Evolutionary conservation across 1,140 invertebrate species (phyloP).

Genomic region (Drosophila pandora): DNA sequence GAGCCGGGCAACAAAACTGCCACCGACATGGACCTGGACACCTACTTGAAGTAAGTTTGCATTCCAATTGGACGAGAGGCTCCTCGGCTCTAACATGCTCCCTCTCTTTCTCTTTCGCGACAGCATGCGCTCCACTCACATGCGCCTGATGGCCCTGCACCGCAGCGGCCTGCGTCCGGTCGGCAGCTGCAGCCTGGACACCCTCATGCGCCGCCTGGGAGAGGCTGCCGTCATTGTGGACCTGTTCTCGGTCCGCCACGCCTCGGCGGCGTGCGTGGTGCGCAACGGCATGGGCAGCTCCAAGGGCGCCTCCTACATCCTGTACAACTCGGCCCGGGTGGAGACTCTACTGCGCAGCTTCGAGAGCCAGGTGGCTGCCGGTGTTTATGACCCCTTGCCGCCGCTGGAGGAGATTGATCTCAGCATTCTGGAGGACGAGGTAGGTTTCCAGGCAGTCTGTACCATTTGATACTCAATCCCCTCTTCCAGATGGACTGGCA

Average conservation of each 20-base stretch:
- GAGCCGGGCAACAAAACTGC: slow-evolving; percentile 45
- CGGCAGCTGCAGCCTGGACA: slow-evolving; percentile 83
- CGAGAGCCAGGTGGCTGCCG: slow-evolving; percentile 84
- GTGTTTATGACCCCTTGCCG: slow-evolving; percentile 85
- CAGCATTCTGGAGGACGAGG: slow-evolving; percentile 86
- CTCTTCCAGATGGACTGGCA: slow-evolving; percentile 86
- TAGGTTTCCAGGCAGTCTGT: slow-evolving; percentile 50
- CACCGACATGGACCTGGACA: slow-evolving; percentile 14
- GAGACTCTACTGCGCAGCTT: slow-evolving; percentile 87
- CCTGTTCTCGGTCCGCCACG: slow-evolving; percentile 86
- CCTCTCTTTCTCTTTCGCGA: neutral
- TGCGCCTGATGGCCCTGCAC: slow-evolving; percentile 86
- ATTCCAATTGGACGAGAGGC: neutral
- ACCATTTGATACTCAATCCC: neutral
- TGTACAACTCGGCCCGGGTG: slow-evolving; percentile 90
- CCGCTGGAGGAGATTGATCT: slow-evolving; percentile 86
- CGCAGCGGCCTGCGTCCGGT: slow-evolving; percentile 85
- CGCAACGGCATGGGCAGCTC: slow-evolving; percentile 79
- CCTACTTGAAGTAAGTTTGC: slow-evolving; percentile 53
- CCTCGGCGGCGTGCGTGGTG: slow-evolving; percentile 56
- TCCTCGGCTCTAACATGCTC: neutral
- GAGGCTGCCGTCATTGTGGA: slow-evolving; percentile 87
- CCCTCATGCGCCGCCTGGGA: slow-evolving; percentile 85
- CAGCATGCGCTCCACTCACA: slow-evolving; percentile 85
- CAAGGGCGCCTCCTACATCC: slow-evolving; percentile 87